Evolutionary conservation across 2,888 invertebrate genomes (phyloP).

Genomic region (Drosophila mimetica): DNA sequence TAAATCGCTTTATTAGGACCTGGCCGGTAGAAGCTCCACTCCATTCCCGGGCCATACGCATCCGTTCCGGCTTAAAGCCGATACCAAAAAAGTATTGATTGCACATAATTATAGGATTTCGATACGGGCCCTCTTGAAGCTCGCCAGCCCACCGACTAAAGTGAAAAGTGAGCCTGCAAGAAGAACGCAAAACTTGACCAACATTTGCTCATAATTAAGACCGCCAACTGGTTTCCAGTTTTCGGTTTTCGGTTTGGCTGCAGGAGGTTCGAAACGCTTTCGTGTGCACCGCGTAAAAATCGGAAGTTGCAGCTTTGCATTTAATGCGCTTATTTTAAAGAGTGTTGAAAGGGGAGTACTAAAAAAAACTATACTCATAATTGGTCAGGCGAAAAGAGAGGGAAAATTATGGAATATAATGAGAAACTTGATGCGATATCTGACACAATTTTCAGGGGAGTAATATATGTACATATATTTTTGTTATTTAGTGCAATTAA

Average conservation of each 20-base stretch:
- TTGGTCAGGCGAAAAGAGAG: constrained; percentile 1
- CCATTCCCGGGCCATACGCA: constrained; percentile 8
- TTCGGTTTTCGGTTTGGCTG: neutral
- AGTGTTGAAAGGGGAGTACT: constrained; percentile 43
- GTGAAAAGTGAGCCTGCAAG: constrained; percentile 39
- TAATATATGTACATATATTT: too few species aligned
- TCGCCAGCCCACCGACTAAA: constrained; percentile 25
- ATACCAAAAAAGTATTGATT: constrained; percentile 72
- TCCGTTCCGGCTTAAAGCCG: constrained; percentile 61
- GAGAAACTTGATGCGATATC: constrained; percentile 5
- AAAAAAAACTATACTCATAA: constrained; percentile 15
- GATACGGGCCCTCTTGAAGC: constrained; percentile 30
- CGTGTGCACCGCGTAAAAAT: constrained; percentile 62
- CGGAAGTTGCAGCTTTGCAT: constrained; percentile 77
- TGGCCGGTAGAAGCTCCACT: neutral
- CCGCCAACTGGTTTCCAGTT: constrained; percentile 58
- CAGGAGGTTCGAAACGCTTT: constrained; percentile 13
- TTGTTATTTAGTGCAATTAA: too few species aligned
- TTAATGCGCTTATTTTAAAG: constrained; percentile 69
- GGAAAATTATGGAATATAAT: constrained; percentile 18
- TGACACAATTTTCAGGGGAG: neutral
- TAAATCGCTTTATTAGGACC: constrained; percentile 43
- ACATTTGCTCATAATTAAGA: constrained; percentile 70
- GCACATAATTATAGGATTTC: constrained; percentile 76
- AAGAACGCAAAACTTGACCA: constrained; percentile 58